A percentile compares a stretch with the other conserved stretches of the same genome.
Conservation (phyloP, 1,140 invertebrate species). For the Maconellicoccus hirsutus region DNA sequence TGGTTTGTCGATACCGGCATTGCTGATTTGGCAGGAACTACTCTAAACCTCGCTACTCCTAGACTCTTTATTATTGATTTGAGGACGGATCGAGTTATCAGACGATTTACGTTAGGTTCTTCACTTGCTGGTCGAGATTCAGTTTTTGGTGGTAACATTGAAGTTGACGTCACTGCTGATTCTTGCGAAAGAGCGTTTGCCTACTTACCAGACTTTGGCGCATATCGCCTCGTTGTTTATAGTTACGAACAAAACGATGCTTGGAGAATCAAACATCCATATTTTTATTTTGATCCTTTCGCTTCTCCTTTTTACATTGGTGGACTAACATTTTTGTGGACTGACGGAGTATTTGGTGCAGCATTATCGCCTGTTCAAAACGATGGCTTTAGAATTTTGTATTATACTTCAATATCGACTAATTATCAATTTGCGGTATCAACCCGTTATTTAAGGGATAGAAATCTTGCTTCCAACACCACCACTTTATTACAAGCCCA, state of each 20-base stretch:
- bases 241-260: conserved; percentile 56
- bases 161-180: conserved; percentile 50
- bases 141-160: conserved; percentile 61
- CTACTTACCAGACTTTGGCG: conserved; percentile 61
- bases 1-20: conserved; percentile 65
- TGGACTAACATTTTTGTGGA: conserved; percentile 70
- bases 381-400: conserved; percentile 57
- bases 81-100: conserved; percentile 49
- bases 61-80: conserved; percentile 57
- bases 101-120: conserved; percentile 46
- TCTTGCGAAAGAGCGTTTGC: conserved; percentile 58
- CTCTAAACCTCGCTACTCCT: conserved; percentile 43
- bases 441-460: conserved; percentile 52
- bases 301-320: conserved; percentile 55
- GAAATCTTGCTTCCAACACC: background rate
- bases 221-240: conserved; percentile 61
- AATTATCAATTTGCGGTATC: conserved; percentile 63
- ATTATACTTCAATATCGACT: conserved; percentile 63
- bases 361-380: conserved; percentile 48
- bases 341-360: conserved; percentile 68
- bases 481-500: background rate
- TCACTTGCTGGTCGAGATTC: conserved; percentile 50
- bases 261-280: conserved; percentile 64
- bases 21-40: conserved; percentile 45
- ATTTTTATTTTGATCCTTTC: conserved; percentile 67